phyloP scores from a whole-genome alignment of 2,888 invertebrate genomes.

The Cryptosula pallasiana region DNA sequence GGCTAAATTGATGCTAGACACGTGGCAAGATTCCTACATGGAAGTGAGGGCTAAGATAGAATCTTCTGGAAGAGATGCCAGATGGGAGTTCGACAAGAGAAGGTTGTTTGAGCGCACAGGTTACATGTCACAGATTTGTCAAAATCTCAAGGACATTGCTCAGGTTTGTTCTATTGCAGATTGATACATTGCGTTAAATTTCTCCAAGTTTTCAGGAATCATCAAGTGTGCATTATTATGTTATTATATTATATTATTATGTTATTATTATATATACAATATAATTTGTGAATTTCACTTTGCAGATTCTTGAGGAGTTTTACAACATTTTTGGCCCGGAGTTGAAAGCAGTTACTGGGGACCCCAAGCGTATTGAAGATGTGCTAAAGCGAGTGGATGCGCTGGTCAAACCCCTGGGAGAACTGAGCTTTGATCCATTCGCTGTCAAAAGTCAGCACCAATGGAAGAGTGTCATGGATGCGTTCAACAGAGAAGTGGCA shows the following conservation, averaged over 20 bases:
- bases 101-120: constrained; percentile 77
- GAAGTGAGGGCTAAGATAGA: constrained; percentile 78
- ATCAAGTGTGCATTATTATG: too few relatives aligned
- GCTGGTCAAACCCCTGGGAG: constrained; percentile 63
- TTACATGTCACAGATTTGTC: constrained; percentile 74
- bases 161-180: constrained; percentile 56
- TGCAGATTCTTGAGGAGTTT: constrained; percentile 75
- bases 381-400: constrained; percentile 74
- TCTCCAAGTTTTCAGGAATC: too few relatives aligned
- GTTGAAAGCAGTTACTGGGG: constrained; percentile 77
- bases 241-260: too few relatives aligned
- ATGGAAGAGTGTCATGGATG: constrained; percentile 77
- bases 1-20: constrained; percentile 65
- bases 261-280: too few relatives aligned
- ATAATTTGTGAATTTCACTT: too few relatives aligned
- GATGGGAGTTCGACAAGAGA: constrained; percentile 87
- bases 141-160: constrained; percentile 72
- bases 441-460: constrained; percentile 71
- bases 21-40: constrained; percentile 72
- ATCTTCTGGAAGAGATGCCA: constrained; percentile 71
- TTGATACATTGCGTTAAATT: not conserved
- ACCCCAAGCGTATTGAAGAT: constrained; percentile 79
- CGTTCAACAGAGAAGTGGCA: constrained; percentile 69
- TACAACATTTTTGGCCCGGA: constrained; percentile 83
- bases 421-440: constrained; percentile 77